Conservation (phyloP, 1,140 invertebrate species). For the Adoxophyes honmai region DNA sequence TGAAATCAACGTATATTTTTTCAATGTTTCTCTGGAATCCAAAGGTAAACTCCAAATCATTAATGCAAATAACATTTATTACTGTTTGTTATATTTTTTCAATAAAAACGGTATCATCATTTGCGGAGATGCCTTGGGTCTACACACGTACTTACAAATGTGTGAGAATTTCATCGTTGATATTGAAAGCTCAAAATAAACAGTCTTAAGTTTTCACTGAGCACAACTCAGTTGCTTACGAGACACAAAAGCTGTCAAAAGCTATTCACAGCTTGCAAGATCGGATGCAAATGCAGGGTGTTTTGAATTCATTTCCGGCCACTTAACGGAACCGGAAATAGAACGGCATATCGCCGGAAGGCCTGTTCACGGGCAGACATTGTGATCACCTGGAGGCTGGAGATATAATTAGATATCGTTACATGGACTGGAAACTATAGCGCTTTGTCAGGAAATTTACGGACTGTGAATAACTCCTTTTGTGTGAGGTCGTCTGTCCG, state of each 20-base stretch:
- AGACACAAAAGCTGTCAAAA: not conserved
- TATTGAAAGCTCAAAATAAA: too few relatives aligned
- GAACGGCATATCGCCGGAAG: constrained; percentile 52
- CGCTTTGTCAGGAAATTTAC: not conserved
- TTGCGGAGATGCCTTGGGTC: too few relatives aligned
- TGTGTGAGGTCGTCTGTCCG: not conserved
- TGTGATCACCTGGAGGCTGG: constrained; percentile 20
- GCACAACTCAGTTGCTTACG: too few relatives aligned
- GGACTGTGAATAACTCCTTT: not conserved
- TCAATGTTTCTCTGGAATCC: too few relatives aligned
- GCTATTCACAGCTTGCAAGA: not conserved
- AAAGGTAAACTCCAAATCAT: too few relatives aligned
- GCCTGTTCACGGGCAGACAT: constrained; percentile 43
- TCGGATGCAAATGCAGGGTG: constrained; percentile 32
- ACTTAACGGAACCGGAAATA: constrained; percentile 59
- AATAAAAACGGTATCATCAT: too few relatives aligned
- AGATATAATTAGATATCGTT: constrained; percentile 11
- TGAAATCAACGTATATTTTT: too few relatives aligned
- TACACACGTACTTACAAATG: too few relatives aligned
- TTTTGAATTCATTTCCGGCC: constrained; percentile 67
- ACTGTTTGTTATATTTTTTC: too few relatives aligned
- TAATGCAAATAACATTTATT: too few relatives aligned
- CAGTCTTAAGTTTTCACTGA: too few relatives aligned
- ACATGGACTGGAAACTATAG: constrained; percentile 1
- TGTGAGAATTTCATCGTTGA: too few relatives aligned